These are phyloP conservation scores for Megaceryle torquata DNA, from an alignment of 2,113 vertebrate species.

Conservation along the genomic window DNA sequence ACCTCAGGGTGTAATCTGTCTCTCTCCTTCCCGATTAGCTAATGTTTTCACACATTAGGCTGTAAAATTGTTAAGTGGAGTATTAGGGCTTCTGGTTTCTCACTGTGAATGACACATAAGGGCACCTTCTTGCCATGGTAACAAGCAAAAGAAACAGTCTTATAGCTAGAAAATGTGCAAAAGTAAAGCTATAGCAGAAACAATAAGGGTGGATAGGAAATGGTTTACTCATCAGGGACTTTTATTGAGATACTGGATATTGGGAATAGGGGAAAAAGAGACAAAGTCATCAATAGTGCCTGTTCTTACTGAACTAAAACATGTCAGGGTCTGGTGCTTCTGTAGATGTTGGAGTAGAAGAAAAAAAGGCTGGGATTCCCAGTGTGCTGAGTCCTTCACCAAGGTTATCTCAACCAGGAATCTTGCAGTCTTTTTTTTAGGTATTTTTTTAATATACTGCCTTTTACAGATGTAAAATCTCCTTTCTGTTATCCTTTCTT, in stretches of 20 bases:
- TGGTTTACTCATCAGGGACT: not conserved
- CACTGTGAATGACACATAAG: not conserved
- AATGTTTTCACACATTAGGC: constrained; percentile 5
- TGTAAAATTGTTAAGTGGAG: not conserved
- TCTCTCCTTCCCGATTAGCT: not conserved
- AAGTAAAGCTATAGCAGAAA: not conserved
- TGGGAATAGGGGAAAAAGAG: not conserved
- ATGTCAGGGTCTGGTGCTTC: not conserved
- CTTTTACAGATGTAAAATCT: not conserved
- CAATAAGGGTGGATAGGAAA: not conserved
- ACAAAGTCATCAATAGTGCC: not conserved
- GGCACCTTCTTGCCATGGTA: not conserved
- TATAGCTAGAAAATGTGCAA: not conserved
- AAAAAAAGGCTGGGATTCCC: not conserved
- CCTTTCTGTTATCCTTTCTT: not conserved
- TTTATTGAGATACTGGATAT: fast-evolving
- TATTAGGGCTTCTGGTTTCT: not conserved
- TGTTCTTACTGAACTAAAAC: not conserved
- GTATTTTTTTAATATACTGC: not conserved
- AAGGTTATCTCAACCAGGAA: not conserved
- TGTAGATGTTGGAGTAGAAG: not conserved
- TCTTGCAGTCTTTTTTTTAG: not conserved
- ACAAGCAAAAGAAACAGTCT: not conserved
- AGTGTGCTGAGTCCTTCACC: not conserved
- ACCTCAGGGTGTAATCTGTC: not conserved